A percentile compares a stretch with the other conserved stretches of the same genome.
Evolutionary conservation across 2,797 vertebrate species (phyloP).

Genomic region (Cuculus canorus): DNA sequence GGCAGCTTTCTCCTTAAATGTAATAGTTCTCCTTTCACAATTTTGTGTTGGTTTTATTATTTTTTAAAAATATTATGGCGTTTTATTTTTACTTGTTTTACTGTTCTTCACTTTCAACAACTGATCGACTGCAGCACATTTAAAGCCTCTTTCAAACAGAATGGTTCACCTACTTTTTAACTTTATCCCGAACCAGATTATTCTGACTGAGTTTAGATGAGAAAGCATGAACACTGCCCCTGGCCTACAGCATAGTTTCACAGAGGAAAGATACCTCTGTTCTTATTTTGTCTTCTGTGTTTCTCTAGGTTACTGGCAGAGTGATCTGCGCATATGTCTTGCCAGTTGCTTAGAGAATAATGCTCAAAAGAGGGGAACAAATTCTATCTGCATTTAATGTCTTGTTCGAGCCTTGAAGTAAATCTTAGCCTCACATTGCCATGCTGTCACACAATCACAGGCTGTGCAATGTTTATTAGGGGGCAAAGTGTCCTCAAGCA

Average conservation of each 20-base stretch:
- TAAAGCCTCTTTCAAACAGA: neutral
- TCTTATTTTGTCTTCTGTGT: neutral
- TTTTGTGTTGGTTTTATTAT: neutral
- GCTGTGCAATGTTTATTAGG: neutral
- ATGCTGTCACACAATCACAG: neutral
- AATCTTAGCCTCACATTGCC: neutral
- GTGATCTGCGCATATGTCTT: neutral
- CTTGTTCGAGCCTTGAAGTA: neutral
- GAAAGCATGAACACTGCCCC: neutral
- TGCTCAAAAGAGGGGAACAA: neutral
- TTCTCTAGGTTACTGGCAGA: neutral
- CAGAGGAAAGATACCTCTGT: neutral
- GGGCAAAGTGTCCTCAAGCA: slow-evolving; percentile 12
- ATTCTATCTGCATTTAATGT: neutral
- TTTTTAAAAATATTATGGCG: neutral
- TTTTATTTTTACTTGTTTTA: neutral
- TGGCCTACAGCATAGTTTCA: neutral
- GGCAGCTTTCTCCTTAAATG: neutral
- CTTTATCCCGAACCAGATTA: neutral
- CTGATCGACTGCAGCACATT: neutral
- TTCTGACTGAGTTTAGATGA: neutral
- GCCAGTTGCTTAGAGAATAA: neutral
- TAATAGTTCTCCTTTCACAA: neutral
- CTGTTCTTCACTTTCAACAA: neutral
- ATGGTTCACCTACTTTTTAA: neutral